A percentile compares a stretch with the other conserved stretches of the same genome.
Conservation (phyloP, 1,140 invertebrate species). For the Arctopsyche grandis region DNA sequence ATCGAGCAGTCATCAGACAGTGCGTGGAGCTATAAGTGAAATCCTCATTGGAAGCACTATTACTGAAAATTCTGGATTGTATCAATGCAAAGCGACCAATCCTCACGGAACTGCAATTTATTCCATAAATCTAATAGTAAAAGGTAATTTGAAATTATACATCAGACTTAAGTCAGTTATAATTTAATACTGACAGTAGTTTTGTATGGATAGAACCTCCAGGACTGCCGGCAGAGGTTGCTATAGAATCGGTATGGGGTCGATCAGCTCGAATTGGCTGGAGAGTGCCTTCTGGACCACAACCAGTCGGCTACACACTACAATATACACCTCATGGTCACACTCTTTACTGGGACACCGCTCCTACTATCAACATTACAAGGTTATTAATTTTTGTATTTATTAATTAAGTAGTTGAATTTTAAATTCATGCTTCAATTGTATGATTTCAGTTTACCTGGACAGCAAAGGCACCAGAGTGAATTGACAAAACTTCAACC, state of each 20-base stretch:
- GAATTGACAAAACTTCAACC: constrained; percentile 53
- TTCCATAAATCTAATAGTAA: constrained; percentile 77
- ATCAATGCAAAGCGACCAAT: constrained; percentile 81
- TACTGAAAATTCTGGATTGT: constrained; percentile 75
- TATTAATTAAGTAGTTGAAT: not conserved
- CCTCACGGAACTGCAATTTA: constrained; percentile 79
- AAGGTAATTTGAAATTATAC: constrained; percentile 67
- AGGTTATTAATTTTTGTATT: constrained; percentile 20
- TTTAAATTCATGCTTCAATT: constrained; percentile 1
- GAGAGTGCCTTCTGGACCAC: constrained; percentile 39
- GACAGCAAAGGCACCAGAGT: constrained; percentile 35
- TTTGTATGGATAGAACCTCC: constrained; percentile 43
- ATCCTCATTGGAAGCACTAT: constrained; percentile 44
- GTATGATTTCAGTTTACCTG: constrained; percentile 14
- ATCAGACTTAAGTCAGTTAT: not conserved
- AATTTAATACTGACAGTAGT: not conserved
- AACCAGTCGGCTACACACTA: constrained; percentile 36
- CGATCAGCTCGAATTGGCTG: constrained; percentile 41
- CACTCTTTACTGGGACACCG: constrained; percentile 39
- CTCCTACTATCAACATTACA: constrained; percentile 38
- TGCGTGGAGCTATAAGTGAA: constrained; percentile 46
- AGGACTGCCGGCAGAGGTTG: constrained; percentile 34
- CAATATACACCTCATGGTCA: constrained; percentile 46
- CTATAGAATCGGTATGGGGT: constrained; percentile 42
- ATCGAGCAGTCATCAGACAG: constrained; percentile 47